phyloP scores from a whole-genome alignment of 2,113 vertebrate genomes.

The Mystacornis crossleyi region DNA sequence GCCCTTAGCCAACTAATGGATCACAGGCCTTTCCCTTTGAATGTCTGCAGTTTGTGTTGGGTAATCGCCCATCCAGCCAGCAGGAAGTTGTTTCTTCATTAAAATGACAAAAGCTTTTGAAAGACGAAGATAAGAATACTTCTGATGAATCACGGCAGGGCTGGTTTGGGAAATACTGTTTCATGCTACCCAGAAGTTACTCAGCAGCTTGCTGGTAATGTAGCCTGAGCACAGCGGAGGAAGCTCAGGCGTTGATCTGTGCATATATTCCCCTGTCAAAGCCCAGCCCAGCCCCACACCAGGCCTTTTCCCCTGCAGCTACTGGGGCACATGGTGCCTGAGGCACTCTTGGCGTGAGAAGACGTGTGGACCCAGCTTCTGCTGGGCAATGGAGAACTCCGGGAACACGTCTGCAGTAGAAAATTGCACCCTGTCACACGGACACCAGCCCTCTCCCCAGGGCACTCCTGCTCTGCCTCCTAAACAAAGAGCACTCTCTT shows the following conservation, averaged over 20 bases:
- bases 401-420: accelerated
- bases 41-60: not conserved
- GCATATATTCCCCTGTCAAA: not conserved
- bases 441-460: not conserved
- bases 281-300: not conserved
- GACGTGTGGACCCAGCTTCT: accelerated
- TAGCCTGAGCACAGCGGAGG: accelerated
- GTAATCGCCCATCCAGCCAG: not conserved
- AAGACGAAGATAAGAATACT: not conserved
- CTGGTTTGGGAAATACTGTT: not conserved
- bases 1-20: not conserved
- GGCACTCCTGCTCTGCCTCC: not conserved
- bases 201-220: not conserved
- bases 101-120: conserved; percentile 33
- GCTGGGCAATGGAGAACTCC: not conserved
- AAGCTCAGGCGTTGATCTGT: not conserved
- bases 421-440: accelerated
- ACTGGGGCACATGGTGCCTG: not conserved
- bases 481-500: not conserved
- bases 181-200: conserved; percentile 15
- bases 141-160: conserved; percentile 18
- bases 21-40: not conserved
- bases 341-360: not conserved
- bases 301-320: not conserved
- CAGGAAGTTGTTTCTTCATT: conserved; percentile 42